These are phyloP conservation scores for Xiphias gladius DNA, from an alignment of 2,113 vertebrate species.

Conservation along the genomic window DNA sequence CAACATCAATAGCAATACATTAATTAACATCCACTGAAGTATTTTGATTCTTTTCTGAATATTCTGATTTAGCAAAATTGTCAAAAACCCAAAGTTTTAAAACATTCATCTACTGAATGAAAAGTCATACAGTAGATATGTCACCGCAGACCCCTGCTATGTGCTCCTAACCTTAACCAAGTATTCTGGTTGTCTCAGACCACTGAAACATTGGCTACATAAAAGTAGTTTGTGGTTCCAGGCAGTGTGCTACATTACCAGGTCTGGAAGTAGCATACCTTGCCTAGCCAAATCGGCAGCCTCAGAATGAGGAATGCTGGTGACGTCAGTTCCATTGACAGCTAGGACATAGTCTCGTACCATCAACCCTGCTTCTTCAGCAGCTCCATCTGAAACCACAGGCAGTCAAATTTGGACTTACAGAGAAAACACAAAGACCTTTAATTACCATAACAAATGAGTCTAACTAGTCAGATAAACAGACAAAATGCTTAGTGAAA, in stretches of 20 bases:
- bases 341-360: conserved; percentile 90
- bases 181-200: background rate
- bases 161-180: background rate
- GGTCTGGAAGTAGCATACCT: conserved; percentile 66
- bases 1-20: background rate
- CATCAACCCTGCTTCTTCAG: conserved; percentile 91
- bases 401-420: background rate
- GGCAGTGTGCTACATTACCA: background rate
- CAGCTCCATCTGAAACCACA: conserved; percentile 87
- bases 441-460: background rate
- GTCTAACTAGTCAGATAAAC: background rate
- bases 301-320: conserved; percentile 89
- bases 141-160: too few species aligned
- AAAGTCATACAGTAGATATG: background rate
- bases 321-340: conserved; percentile 93
- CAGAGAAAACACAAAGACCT: background rate
- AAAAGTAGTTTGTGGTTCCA: background rate
- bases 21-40: background rate
- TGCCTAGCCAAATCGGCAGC: conserved; percentile 90
- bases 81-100: background rate
- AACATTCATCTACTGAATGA: background rate
- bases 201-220: background rate
- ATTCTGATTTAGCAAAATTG: background rate
- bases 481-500: background rate
- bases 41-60: background rate